These are phyloP conservation scores for Engraulis encrasicolus DNA, from an alignment of 2,113 vertebrate species.

Conservation along the genomic window DNA sequence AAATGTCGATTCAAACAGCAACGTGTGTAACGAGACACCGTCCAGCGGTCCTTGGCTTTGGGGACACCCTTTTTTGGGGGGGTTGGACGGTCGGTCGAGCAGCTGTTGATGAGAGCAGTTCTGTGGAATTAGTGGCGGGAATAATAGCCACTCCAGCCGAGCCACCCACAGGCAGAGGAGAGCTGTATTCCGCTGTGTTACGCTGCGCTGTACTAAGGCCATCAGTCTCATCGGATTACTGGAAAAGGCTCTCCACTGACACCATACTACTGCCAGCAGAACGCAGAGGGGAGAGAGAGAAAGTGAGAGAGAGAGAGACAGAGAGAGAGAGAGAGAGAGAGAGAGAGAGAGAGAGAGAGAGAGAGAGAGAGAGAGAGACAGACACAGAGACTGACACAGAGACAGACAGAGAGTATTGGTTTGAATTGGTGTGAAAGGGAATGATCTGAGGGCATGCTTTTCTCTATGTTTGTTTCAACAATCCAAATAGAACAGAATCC, in stretches of 20 bases:
- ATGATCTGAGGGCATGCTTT: not conserved
- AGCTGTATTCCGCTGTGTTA: too few relatives aligned
- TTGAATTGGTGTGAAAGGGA: not conserved
- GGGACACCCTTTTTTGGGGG: constrained; percentile 25
- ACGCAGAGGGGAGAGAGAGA: too few relatives aligned
- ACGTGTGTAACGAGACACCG: constrained; percentile 21
- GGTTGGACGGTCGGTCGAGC: too few relatives aligned
- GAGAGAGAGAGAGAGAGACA: too few relatives aligned
- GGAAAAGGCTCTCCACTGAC: not conserved
- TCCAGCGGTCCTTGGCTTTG: not conserved
- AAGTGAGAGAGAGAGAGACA: too few relatives aligned
- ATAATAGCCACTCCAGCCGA: not conserved
- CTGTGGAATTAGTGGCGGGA: constrained; percentile 24
- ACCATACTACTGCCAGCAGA: not conserved
- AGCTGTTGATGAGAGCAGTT: constrained; percentile 37
- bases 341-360: too few relatives aligned
- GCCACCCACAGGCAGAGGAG: constrained; percentile 29
- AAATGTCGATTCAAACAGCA: not conserved
- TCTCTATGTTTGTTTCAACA: not conserved
- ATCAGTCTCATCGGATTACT: not conserved
- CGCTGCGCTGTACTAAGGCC: too few relatives aligned
- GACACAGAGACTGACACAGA: too few relatives aligned
- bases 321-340: too few relatives aligned
- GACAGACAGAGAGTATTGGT: not conserved
- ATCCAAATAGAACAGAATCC: not conserved